These are phyloP conservation scores for Montipora capricornis DNA, from an alignment of 64 coral and sea anemone genomes.

Conservation along the genomic window DNA sequence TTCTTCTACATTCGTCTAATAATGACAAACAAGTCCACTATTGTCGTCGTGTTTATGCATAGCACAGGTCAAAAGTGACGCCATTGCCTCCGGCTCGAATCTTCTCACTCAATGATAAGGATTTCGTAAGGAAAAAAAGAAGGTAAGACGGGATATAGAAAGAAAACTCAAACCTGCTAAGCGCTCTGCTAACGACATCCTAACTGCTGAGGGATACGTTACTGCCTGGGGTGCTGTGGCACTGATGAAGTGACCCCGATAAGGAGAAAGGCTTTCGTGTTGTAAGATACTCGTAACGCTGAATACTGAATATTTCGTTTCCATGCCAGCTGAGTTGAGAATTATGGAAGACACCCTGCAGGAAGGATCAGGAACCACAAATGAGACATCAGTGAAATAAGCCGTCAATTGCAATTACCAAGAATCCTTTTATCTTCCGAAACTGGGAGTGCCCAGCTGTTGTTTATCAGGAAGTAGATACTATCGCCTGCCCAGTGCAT, in stretches of 20 bases:
- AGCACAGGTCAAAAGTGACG: conserved; percentile 55
- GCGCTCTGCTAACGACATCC: conserved; percentile 37
- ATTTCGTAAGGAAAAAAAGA: neutral
- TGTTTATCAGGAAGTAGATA: conserved; percentile 52
- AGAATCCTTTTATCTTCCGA: conserved; percentile 59
- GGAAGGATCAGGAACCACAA: conserved; percentile 61
- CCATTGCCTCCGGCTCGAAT: neutral
- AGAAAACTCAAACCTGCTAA: conserved; percentile 26
- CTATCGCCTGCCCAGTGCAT: neutral
- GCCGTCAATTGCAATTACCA: conserved; percentile 8
- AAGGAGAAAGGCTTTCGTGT: conserved; percentile 15
- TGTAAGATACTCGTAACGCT: conserved; percentile 14
- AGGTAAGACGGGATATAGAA: neutral
- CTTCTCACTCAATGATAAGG: neutral
- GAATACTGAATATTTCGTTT: conserved; percentile 47
- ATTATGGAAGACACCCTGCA: conserved; percentile 38
- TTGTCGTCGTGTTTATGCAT: conserved; percentile 27
- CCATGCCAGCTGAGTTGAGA: conserved; percentile 39
- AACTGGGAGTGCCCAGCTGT: conserved; percentile 18
- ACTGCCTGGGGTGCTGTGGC: neutral
- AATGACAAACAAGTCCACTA: conserved; percentile 26
- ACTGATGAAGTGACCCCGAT: conserved; percentile 27
- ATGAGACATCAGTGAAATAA: conserved; percentile 21
- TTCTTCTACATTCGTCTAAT: neutral
- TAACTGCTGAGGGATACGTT: neutral